These are phyloP conservation scores for Eristalis intricaria DNA, from an alignment of 2,888 invertebrate species.

Conservation along the genomic window DNA sequence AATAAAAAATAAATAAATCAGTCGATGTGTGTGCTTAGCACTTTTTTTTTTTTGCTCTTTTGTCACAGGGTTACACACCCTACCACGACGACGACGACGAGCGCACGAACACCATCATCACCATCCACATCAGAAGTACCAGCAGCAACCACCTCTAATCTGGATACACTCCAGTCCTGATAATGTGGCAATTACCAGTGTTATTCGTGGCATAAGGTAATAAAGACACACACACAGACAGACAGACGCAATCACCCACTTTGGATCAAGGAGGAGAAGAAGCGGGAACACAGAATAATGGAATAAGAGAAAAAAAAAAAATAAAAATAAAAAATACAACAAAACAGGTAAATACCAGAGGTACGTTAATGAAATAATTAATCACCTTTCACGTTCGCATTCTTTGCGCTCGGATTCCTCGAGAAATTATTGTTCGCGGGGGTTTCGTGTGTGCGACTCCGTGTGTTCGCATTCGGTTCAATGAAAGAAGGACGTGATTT, in stretches of 20 bases:
- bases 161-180: conserved; percentile 39
- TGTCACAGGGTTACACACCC: conserved; percentile 57
- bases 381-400: conserved; percentile 70
- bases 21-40: conserved; percentile 12
- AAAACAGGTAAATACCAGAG: conserved; percentile 51
- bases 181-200: conserved; percentile 66
- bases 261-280: not conserved
- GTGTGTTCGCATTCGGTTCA: conserved; percentile 60
- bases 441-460: conserved; percentile 42
- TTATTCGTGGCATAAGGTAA: conserved; percentile 57
- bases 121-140: not conserved
- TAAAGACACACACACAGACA: conserved; percentile 3
- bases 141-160: conserved; percentile 32
- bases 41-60: conserved; percentile 48
- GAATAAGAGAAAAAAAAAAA: not conserved
- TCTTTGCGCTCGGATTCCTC: conserved; percentile 64
- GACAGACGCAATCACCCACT: too few relatives aligned
- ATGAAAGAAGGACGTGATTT: conserved; percentile 68
- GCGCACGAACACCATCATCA: too few relatives aligned
- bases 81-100: too few relatives aligned
- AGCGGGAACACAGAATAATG: too few relatives aligned
- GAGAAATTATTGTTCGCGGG: conserved; percentile 67
- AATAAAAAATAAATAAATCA: conserved; percentile 1
- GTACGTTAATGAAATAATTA: conserved; percentile 72
- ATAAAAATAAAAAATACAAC: conserved; percentile 13